Evolutionary conservation across 2,797 vertebrate species (phyloP), one percentile per base, ranked within the genome.

Genomic region (Coregonus sp.): DNA sequence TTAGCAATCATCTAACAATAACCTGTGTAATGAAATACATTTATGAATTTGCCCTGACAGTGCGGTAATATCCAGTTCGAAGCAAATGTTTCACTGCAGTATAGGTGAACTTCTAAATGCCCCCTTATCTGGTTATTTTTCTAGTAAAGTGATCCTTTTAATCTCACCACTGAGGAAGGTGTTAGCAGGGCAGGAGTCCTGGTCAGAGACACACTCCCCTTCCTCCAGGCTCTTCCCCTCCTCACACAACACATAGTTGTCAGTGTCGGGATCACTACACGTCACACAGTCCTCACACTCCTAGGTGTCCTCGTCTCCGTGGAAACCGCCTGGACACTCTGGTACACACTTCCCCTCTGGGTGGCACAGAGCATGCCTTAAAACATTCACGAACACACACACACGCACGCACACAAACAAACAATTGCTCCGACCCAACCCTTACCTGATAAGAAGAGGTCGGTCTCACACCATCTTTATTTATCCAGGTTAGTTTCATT

Each of bases 391-490:
- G n/a, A 40, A 47, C 73, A 69, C 72, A 29, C 61, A 72, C 70
- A 54, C 70, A 52, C 47, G 40, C 75, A 77, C 54, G 18, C 18
- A 73, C 29, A 54, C 15, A 25, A 25, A 25, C 25, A 25, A 25
- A 25, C 25, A 25, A 25, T 25, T 25, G 25, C 25, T 25, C 25
- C 25, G 25, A 25, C 51, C 50, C 7, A n/a, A 18, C 12, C 63
- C 78, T 69, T 86, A 98, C 97, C 95, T 82, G 91, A 94, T 78
- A 98, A 90, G 86, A 97, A 97, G 89, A 96, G 95, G 80, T 96
- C 96, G 0, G 95, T 90, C 80, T 25, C 25, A 25, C 25, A 25
- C 25, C 25, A 47, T 2, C 9, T 47, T 47, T 47, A 47, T 12
- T 47, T 47, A 47, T 47, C 40, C 2, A 47, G 40, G 40, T 47